A percentile compares a stretch with the other conserved stretches of the same genome.
phyloP scores from a whole-genome alignment of 2,113 vertebrate genomes.

The Petaurus breviceps region DNA sequence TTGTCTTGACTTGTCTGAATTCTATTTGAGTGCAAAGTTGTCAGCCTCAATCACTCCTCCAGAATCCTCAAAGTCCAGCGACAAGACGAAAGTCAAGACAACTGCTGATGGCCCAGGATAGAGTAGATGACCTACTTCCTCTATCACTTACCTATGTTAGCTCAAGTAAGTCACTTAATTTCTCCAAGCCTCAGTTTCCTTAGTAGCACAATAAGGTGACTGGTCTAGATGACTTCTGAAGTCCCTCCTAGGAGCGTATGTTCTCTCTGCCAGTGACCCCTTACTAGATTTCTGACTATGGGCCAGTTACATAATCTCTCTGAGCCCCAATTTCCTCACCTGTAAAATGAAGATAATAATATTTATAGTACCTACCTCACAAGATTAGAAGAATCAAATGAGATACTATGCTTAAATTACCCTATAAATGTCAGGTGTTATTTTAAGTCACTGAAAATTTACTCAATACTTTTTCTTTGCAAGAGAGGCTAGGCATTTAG shows the following conservation, averaged over 20 bases:
- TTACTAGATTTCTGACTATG: neutral
- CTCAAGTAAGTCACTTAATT: neutral
- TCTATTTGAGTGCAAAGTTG: neutral
- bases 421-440: neutral
- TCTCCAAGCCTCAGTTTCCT: neutral
- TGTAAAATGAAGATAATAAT: neutral
- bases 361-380: neutral
- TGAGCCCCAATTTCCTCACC: neutral
- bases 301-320: neutral
- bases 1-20: neutral
- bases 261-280: neutral
- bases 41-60: neutral
- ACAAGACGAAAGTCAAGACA: too few species aligned
- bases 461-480: neutral
- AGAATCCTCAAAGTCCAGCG: neutral
- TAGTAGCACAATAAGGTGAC: neutral
- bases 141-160: neutral
- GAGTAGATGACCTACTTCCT: neutral
- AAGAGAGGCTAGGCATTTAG: neutral
- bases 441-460: neutral
- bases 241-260: neutral
- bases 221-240: neutral
- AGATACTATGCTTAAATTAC: neutral
- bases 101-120: neutral
- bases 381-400: neutral